Evolutionary conservation across 2,888 invertebrate genomes (phyloP).

Genomic region (Eristalis intricaria): DNA sequence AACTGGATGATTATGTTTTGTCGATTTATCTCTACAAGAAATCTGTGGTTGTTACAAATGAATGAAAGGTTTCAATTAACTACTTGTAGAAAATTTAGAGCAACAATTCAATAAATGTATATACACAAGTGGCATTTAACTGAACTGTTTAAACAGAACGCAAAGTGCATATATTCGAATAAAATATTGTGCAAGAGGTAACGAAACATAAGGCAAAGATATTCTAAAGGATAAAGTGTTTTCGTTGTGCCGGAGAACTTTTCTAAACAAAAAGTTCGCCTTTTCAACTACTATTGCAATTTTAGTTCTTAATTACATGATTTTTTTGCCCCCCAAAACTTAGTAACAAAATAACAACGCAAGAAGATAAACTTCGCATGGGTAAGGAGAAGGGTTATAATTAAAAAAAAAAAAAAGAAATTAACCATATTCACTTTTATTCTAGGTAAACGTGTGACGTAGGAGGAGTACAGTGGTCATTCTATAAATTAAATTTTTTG

Average conservation of each 20-base stretch:
- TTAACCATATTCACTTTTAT: slow-evolving; percentile 60
- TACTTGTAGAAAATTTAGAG: background rate
- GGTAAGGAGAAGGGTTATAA: background rate
- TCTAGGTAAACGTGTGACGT: slow-evolving; percentile 42
- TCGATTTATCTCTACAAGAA: background rate
- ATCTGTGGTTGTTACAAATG: background rate
- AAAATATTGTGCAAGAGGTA: background rate
- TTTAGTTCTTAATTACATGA: slow-evolving; percentile 4
- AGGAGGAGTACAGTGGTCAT: slow-evolving; percentile 53
- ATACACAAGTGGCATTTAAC: background rate
- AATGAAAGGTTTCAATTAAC: background rate
- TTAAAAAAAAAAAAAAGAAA: slow-evolving; percentile 20
- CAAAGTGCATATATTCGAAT: slow-evolving; percentile 25
- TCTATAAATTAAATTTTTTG: slow-evolving; percentile 64
- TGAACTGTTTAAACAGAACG: background rate
- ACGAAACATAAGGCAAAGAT: background rate
- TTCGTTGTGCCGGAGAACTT: background rate
- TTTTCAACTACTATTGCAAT: slow-evolving; percentile 4
- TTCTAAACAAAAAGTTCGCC: background rate
- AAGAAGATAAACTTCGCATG: slow-evolving; percentile 17
- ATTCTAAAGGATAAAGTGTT: background rate
- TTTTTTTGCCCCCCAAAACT: background rate
- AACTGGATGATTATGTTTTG: background rate
- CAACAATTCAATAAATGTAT: background rate
- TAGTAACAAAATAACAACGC: slow-evolving; percentile 40